A percentile compares a stretch with the other conserved stretches of the same genome.
Conservation (phyloP, 2,888 invertebrate species). For the Cosmorhoe ocellata region DNA sequence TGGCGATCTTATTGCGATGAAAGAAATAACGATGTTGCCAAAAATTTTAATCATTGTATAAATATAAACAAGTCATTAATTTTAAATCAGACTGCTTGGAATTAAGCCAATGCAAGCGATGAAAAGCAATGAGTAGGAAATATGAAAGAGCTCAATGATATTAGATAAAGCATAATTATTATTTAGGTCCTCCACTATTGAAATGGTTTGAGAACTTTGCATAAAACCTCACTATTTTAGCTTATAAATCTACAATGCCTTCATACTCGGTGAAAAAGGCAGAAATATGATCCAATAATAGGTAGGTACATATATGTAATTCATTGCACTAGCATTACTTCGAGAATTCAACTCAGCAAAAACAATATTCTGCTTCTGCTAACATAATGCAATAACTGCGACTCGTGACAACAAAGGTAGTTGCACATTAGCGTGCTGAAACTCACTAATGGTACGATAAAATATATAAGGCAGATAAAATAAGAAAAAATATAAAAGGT, state of each 20-base stretch:
- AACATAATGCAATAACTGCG: no score
- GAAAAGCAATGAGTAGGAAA: no score
- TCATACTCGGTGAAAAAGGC: not conserved
- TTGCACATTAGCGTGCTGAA: slow-evolving; percentile 4
- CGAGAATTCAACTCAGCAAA: slow-evolving; percentile 8
- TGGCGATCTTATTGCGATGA: not conserved
- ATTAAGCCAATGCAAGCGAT: not conserved
- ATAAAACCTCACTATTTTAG: no score
- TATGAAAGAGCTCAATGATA: not conserved
- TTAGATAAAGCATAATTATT: no score
- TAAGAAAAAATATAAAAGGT: no score
- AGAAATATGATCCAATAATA: slow-evolving; percentile 17
- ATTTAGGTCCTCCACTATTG: no score
- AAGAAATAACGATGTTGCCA: slow-evolving; percentile 3
- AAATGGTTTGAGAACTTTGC: no score
- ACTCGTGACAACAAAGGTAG: slow-evolving; percentile 4
- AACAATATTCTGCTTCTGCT: slow-evolving; percentile 9
- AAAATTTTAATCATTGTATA: slow-evolving; percentile 13
- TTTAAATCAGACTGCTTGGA: not conserved
- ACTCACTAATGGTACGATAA: no score
- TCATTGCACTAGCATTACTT: slow-evolving; percentile 11
- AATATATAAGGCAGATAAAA: no score
- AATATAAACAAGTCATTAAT: slow-evolving; percentile 6
- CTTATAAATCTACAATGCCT: no score
- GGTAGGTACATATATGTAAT: not conserved